Conservation (phyloP, 2,113 vertebrate genomes). For the Ondatra zibethicus region DNA sequence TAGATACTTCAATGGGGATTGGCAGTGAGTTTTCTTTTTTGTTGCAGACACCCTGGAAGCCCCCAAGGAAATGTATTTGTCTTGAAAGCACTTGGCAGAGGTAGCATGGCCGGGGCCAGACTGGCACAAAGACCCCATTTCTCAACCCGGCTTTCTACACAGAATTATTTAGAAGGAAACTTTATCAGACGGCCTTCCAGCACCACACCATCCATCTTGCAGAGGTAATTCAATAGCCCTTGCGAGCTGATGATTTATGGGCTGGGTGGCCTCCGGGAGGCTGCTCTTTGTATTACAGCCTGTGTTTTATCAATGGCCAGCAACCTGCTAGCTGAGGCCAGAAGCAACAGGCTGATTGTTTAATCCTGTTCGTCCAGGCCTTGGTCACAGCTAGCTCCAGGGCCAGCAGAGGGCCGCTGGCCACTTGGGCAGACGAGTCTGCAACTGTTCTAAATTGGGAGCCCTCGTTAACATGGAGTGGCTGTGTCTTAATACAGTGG, state of each 20-base stretch:
- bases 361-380: slow-evolving; percentile 58
- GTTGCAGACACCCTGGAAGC: neutral
- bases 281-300: slow-evolving; percentile 74
- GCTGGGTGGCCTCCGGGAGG: neutral
- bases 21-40: slow-evolving; percentile 31
- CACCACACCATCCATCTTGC: slow-evolving; percentile 72
- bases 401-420: slow-evolving; percentile 7
- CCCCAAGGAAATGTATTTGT: slow-evolving; percentile 64
- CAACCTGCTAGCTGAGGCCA: slow-evolving; percentile 10
- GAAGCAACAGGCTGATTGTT: slow-evolving; percentile 70
- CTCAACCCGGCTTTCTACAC: slow-evolving; percentile 68
- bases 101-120: neutral
- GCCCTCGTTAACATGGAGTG: neutral
- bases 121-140: slow-evolving; percentile 72
- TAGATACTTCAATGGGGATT: neutral
- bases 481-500: neutral
- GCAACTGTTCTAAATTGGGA: neutral
- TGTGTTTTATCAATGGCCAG: slow-evolving; percentile 75
- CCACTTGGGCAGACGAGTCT: neutral
- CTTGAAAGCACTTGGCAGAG: slow-evolving; percentile 61
- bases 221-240: slow-evolving; percentile 76
- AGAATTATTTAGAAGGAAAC: slow-evolving; percentile 78
- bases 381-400: neutral
- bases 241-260: slow-evolving; percentile 76
- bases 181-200: slow-evolving; percentile 77